Evolutionary conservation across 2,888 invertebrate genomes (phyloP).

Genomic region (Catocala sponsa): DNA sequence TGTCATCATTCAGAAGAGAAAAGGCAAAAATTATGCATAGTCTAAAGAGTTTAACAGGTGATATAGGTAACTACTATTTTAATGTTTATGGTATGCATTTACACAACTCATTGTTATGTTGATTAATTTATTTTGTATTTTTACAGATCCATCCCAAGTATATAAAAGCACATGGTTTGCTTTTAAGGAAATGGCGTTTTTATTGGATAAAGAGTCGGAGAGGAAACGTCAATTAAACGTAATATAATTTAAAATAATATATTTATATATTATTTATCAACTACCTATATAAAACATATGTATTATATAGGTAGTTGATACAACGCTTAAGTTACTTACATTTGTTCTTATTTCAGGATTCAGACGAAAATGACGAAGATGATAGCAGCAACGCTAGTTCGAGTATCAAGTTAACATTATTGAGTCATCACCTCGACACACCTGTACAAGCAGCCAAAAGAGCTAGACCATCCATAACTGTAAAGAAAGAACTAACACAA

Average conservation of each 20-base stretch:
- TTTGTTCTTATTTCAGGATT: slow-evolving; percentile 21
- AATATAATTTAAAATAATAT: slow-evolving; percentile 16
- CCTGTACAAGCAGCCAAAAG: slow-evolving; percentile 21
- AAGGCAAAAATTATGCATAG: slow-evolving; percentile 59
- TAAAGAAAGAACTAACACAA: slow-evolving; percentile 19
- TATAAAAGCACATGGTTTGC: slow-evolving; percentile 62
- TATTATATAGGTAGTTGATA: neutral
- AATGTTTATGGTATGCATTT: neutral
- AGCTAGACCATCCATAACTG: slow-evolving; percentile 11
- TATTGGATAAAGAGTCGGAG: slow-evolving; percentile 59
- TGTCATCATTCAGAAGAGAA: slow-evolving; percentile 66
- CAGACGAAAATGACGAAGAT: slow-evolving; percentile 26
- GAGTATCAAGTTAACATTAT: slow-evolving; percentile 25
- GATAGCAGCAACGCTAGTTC: slow-evolving; percentile 27
- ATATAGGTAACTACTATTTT: neutral
- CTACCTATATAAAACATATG: no score
- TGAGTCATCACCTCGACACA: slow-evolving; percentile 27
- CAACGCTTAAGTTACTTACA: neutral
- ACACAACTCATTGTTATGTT: neutral
- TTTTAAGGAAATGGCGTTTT: slow-evolving; percentile 62
- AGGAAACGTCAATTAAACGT: slow-evolving; percentile 49
- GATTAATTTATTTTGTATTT: slow-evolving; percentile 7
- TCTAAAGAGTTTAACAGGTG: slow-evolving; percentile 41
- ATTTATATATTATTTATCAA: no score
- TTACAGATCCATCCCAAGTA: slow-evolving; percentile 45